Evolutionary conservation across 2,797 vertebrate genomes (phyloP).

Genomic region (Heteromormyrus szaboi): DNA sequence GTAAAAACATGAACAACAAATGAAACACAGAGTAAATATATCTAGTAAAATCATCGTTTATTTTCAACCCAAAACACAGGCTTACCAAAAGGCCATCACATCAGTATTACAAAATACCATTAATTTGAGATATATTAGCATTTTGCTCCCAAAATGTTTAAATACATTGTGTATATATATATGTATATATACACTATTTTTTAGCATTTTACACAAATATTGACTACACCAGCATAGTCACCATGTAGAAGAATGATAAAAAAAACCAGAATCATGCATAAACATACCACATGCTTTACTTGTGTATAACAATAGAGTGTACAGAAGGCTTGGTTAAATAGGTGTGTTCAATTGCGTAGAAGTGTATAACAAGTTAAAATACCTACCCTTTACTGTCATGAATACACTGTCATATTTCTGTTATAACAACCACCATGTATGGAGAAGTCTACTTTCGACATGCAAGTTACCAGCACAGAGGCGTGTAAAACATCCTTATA

Average conservation of each 20-base stretch:
- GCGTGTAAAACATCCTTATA: not conserved
- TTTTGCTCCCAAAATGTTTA: constrained; percentile 58
- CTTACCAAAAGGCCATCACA: constrained; percentile 19
- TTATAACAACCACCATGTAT: not conserved
- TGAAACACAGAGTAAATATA: not conserved
- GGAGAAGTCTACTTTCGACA: not conserved
- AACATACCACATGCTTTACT: not conserved
- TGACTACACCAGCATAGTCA: constrained; percentile 71
- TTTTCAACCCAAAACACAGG: constrained; percentile 36
- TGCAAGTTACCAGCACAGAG: not conserved
- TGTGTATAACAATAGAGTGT: not conserved
- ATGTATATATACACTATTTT: constrained; percentile 22
- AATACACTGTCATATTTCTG: constrained; percentile 1
- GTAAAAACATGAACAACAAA: not conserved
- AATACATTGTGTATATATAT: constrained; percentile 40
- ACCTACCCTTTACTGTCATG: constrained; percentile 1
- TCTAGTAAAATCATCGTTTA: constrained; percentile 35
- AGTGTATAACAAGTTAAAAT: not conserved
- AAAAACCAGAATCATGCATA: not conserved
- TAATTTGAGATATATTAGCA: constrained; percentile 72
- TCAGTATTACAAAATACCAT: constrained; percentile 47
- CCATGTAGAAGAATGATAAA: constrained; percentile 17
- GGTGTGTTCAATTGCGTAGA: not conserved
- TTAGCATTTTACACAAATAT: constrained; percentile 37
- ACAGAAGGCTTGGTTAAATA: constrained; percentile 9